phyloP scores from a whole-genome alignment of 1,140 invertebrate genomes.

The Lepidurus arcticus region DNA sequence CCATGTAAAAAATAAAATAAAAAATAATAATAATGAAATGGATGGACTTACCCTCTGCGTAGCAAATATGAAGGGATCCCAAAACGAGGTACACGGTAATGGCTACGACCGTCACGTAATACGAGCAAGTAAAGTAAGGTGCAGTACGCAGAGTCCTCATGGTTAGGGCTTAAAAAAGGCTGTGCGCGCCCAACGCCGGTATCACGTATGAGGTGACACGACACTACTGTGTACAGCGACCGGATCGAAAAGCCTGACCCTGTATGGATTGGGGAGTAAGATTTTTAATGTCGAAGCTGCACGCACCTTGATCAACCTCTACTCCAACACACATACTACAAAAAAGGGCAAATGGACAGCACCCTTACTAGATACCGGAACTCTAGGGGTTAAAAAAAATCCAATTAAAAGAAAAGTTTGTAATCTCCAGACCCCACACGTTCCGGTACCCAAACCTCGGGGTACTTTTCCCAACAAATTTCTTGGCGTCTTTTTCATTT shows the following conservation, averaged over 20 bases:
- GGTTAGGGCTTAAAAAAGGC: neutral
- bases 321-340: neutral
- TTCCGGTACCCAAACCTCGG: neutral
- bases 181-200: neutral
- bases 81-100: slow-evolving; percentile 4
- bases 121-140: neutral
- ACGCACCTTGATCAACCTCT: neutral
- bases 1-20: too few relatives aligned
- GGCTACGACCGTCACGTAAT: slow-evolving; percentile 10
- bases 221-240: neutral
- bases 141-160: neutral
- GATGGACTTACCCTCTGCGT: neutral
- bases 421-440: too few relatives aligned
- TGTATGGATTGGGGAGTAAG: neutral
- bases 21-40: too few relatives aligned
- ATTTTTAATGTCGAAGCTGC: neutral
- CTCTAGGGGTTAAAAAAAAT: too few relatives aligned
- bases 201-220: neutral
- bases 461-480: neutral
- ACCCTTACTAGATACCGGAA: too few relatives aligned
- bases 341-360: neutral
- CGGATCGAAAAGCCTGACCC: neutral
- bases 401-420: too few relatives aligned
- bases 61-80: slow-evolving; percentile 14
- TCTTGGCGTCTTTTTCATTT: neutral